Conservation (phyloP, 2,888 invertebrate species). For the Drosophila formosana region DNA sequence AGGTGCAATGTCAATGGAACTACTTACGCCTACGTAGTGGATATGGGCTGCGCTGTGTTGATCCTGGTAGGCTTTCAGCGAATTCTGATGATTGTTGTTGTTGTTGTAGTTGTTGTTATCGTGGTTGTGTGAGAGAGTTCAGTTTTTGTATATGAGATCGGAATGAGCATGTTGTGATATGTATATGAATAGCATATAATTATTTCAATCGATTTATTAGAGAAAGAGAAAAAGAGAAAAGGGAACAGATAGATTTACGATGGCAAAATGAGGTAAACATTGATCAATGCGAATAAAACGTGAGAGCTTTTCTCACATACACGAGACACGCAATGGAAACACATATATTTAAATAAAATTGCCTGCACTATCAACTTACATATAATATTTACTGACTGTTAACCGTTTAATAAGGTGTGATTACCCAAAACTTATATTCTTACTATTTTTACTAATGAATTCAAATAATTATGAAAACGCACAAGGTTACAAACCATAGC, state of each 20-base stretch:
- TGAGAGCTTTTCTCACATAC: background rate
- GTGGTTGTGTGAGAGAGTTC: conserved; percentile 6
- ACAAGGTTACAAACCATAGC: too few species aligned
- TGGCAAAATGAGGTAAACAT: conserved; percentile 27
- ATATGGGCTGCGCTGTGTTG: conserved; percentile 94
- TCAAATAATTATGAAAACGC: too few species aligned
- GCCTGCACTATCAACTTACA: too few species aligned
- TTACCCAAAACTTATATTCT: too few species aligned
- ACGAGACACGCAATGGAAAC: background rate
- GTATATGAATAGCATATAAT: conserved; percentile 67
- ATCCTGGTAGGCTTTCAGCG: conserved; percentile 93
- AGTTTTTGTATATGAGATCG: conserved; percentile 38
- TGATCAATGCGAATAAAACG: background rate
- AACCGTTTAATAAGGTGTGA: too few species aligned
- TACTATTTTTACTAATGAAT: too few species aligned
- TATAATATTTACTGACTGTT: too few species aligned
- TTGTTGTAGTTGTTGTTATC: conserved; percentile 48
- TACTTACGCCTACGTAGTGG: conserved; percentile 94
- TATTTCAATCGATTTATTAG: conserved; percentile 36
- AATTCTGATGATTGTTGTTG: conserved; percentile 88
- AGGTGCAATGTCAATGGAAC: conserved; percentile 67
- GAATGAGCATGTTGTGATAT: conserved; percentile 39
- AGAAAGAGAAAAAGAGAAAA: conserved; percentile 25
- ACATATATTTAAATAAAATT: too few species aligned
- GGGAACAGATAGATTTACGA: conserved; percentile 28